These are phyloP conservation scores for Callyntrura guangdongensis DNA, from an alignment of 2,888 invertebrate genomes.

Conservation along the genomic window DNA sequence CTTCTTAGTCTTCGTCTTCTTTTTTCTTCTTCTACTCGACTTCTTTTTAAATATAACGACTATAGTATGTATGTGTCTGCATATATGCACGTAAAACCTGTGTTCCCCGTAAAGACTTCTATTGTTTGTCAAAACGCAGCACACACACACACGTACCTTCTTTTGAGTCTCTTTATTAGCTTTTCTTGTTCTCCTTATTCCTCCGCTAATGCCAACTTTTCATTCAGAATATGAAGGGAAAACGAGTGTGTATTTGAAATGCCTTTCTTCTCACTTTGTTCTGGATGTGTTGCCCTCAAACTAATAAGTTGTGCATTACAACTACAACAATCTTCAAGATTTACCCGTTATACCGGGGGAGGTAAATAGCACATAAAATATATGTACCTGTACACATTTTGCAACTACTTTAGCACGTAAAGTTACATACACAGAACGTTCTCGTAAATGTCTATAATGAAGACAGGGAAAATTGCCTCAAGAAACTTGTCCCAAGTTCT, in stretches of 20 bases:
- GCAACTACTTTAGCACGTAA: neutral
- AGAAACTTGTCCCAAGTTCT: constrained; percentile 76
- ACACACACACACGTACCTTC: constrained; percentile 5
- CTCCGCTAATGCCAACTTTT: constrained; percentile 58
- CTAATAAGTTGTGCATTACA: constrained; percentile 67
- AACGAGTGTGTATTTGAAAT: constrained; percentile 54
- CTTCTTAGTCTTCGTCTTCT: neutral
- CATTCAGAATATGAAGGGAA: constrained; percentile 48
- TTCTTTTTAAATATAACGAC: neutral
- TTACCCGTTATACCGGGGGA: neutral
- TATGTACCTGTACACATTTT: neutral
- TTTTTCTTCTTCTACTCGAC: neutral
- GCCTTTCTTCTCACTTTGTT: constrained; percentile 25
- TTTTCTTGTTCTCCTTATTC: constrained; percentile 21
- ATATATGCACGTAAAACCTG: neutral
- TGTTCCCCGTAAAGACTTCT: constrained; percentile 4
- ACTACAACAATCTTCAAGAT: neutral
- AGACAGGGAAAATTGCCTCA: constrained; percentile 69
- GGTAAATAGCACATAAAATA: neutral
- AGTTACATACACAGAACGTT: constrained; percentile 5
- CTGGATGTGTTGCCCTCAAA: constrained; percentile 24
- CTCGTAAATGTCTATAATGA: constrained; percentile 71
- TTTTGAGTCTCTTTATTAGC: constrained; percentile 21
- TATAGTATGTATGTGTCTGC: neutral
- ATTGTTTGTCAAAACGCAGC: constrained; percentile 37